Evolutionary conservation across 2,113 vertebrate genomes (phyloP).

Genomic region (Esox niger): DNA sequence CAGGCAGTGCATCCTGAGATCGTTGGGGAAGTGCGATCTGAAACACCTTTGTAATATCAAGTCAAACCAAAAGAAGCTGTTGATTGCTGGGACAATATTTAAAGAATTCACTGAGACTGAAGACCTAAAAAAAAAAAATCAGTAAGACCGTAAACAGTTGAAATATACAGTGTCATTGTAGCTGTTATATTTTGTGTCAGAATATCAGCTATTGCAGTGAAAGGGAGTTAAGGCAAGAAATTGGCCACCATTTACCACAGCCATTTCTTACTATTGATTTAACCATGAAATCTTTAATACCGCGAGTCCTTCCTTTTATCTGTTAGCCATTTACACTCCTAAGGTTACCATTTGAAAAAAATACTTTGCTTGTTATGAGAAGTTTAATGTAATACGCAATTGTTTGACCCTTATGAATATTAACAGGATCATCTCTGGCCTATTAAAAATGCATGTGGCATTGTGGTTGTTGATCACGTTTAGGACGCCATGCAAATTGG

Average conservation of each 20-base stretch:
- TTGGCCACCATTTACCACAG: not conserved
- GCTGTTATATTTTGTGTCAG: not conserved
- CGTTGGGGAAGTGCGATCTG: not conserved
- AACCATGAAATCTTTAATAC: constrained; percentile 14
- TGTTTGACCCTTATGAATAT: constrained; percentile 95
- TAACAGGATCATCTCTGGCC: constrained; percentile 80
- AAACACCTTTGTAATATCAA: no score
- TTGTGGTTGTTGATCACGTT: constrained; percentile 99
- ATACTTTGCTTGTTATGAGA: constrained; percentile 70
- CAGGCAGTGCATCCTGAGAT: constrained; percentile 14
- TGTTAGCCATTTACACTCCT: constrained; percentile 53
- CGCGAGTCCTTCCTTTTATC: constrained; percentile 42
- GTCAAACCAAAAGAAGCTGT: no score
- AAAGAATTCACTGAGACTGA: not conserved
- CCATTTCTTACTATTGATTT: not conserved
- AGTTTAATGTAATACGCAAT: constrained; percentile 88
- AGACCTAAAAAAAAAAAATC: not conserved
- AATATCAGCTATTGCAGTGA: not conserved
- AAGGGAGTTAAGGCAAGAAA: not conserved
- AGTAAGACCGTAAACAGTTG: not conserved
- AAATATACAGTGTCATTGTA: not conserved
- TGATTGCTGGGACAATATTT: no score
- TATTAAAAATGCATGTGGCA: constrained; percentile 98
- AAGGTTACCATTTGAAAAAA: constrained; percentile 61
- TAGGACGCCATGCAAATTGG: constrained; percentile 99